Base-by-base conservation (phyloP, 2,797 vertebrate species). In the Lepidocolaptes lacrymiger region DNA sequence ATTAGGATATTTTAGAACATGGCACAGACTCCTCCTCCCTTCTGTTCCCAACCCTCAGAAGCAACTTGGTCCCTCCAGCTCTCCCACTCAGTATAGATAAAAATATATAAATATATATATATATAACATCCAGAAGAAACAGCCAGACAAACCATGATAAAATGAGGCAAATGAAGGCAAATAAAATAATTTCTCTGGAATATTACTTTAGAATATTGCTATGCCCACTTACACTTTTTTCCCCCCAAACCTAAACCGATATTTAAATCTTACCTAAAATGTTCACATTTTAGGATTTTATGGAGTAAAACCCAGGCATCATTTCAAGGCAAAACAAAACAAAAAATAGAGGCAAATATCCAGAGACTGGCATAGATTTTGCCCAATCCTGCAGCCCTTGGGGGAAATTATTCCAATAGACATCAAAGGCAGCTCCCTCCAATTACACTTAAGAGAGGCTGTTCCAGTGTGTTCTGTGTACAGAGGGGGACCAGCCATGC, bases 211-310 rank as follows among this genome's bases (percentile, higher is more conserved):
- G 34, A 87, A 66, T 61, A 39, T 44, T 36, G 55, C 63, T 21
- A 56, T 37, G 77, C 4, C 3, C 9, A 0, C 2, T 3, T 28
- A 14, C 17, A 28, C 1, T 0, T 15, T 23, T 12, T 28, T 6
- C 18, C 26, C 1, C 7, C 6, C 7, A 1, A 19, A 76, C 59
- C 16, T 7, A 85, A 94, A 91, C 6, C 20, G 88, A 63, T 77
- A 67, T 67, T 94, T 86, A 61, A 84, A 76, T 19, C 27, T 79
- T 44, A 36, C 5, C 14, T 34, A 74, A 66, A 87, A 26, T 6
- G 13, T 30, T 26, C 51, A 23, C 17, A 32, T 28, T 63, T 88
- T 62, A 62, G 24, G 23, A 81, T 46, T 85, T 72, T n/a, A 48
- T 41, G 64, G 83, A 56, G 9, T 30, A 34, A 83, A 81, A 79